Conservation (phyloP, 35 echinoderm and acorn worm species). For the Stichopus chloronotus region DNA sequence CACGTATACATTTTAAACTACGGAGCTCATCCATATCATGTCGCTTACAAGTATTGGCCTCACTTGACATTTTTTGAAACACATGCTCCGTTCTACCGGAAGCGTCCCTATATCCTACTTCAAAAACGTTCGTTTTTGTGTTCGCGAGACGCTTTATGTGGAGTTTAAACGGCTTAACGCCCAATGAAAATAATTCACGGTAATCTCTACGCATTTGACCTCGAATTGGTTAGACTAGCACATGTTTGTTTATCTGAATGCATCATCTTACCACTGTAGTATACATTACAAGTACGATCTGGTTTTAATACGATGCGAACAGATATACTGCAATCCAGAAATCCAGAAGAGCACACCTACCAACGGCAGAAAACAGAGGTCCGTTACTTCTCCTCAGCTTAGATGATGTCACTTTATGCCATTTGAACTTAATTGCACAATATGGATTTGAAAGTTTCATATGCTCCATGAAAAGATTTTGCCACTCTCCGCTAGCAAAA, state of each 20-base stretch:
- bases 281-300: neutral
- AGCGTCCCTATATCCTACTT: conserved; percentile 22
- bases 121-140: neutral
- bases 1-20: conserved; percentile 3
- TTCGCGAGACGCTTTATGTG: conserved; percentile 18
- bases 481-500: conserved; percentile 40
- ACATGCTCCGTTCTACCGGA: conserved; percentile 38
- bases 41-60: conserved; percentile 38
- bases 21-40: conserved; percentile 36
- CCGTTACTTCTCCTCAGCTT: neutral
- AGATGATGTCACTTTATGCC: conserved; percentile 9
- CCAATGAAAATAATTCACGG: neutral
- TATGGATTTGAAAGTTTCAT: conserved; percentile 32
- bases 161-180: conserved; percentile 32
- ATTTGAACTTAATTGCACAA: conserved; percentile 43
- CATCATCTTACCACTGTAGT: neutral
- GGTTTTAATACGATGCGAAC: neutral
- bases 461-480: neutral
- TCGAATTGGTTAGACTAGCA: conserved; percentile 34
- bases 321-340: neutral
- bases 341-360: no score
- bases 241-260: neutral
- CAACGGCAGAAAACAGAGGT: neutral
- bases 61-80: conserved; percentile 54
- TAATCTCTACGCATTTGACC: neutral